Evolutionary conservation across 2,888 invertebrate genomes (phyloP), one percentile per base, ranked within the genome.

Genomic region (Ectemnius lituratus): DNA sequence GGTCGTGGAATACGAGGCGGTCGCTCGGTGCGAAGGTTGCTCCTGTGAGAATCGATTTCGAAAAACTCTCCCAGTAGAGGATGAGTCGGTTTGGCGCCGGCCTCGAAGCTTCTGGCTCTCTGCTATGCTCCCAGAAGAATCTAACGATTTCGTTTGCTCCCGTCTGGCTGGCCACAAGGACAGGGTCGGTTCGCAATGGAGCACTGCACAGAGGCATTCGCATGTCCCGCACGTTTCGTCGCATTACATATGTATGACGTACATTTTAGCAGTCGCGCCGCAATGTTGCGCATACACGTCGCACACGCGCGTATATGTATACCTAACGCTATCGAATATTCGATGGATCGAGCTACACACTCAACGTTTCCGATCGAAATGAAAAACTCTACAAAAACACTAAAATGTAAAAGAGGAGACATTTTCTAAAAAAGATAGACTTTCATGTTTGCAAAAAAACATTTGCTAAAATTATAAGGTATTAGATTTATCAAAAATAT

Each of bases 201-300:
- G 45, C 27, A 18, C 49, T 23, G 23, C 23, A 37, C 37, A 8
- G 28, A 58, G 58, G 45, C 56, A 59, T 11, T 74, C 71, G 74
- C 68, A 77, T 75, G 78, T 72, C 61, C 68, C 49, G 78, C 78
- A 82, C 83, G 78, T 82, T 67, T 63, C 70, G 45, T 46, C 64
- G 74, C 72, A 75, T 82, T 80, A 84, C 78, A 83, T 82, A 83
- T 84, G 84, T 82, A 83, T 80, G 79, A 70, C 71, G 75, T 62
- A 73, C 78, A 64, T 78, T 77, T 75, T 76, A 63, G 52, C 67
- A 37, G 63, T 37, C 46, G 67, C 66, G 62, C 65, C 58, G 56
- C 61, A 56, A 69, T 45, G 62, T 58, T 49, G 20, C 65, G 23
- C 37, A 45, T 61, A 61, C 11, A 63, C 59, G 58, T 16, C 66